phyloP scores from a whole-genome alignment of 2,113 vertebrate species.

The Anser brachyrhynchus region DNA sequence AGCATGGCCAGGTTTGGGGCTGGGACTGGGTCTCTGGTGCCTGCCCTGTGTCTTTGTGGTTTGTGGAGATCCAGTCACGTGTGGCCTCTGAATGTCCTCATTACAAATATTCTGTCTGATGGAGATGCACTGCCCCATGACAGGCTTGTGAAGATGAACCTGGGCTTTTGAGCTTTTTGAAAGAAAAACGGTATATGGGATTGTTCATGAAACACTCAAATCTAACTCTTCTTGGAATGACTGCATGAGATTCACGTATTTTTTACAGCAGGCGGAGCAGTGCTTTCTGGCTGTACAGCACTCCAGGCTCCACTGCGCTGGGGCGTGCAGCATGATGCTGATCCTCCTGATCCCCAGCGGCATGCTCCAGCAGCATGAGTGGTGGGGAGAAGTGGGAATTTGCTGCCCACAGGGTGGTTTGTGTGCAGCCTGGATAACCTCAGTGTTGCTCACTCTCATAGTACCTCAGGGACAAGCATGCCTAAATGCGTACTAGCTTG shows the following conservation, averaged over 20 bases:
- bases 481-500: not conserved
- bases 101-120: no score
- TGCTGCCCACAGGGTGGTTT: not conserved
- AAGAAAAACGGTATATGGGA: not conserved
- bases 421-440: not conserved
- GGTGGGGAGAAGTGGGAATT: not conserved
- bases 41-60: accelerated
- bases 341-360: accelerated
- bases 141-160: not conserved
- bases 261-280: not conserved
- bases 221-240: not conserved
- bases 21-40: not conserved
- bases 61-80: accelerated
- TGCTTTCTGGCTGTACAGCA: not conserved
- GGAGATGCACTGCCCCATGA: not conserved
- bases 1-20: not conserved
- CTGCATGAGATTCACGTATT: no score
- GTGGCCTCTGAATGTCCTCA: not conserved
- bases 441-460: not conserved
- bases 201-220: not conserved
- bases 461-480: not conserved
- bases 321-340: not conserved
- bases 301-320: not conserved
- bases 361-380: not conserved
- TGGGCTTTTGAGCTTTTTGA: not conserved